These are phyloP conservation scores for Gymnocypris eckloni DNA, from an alignment of 2,797 vertebrate species.

Conservation along the genomic window DNA sequence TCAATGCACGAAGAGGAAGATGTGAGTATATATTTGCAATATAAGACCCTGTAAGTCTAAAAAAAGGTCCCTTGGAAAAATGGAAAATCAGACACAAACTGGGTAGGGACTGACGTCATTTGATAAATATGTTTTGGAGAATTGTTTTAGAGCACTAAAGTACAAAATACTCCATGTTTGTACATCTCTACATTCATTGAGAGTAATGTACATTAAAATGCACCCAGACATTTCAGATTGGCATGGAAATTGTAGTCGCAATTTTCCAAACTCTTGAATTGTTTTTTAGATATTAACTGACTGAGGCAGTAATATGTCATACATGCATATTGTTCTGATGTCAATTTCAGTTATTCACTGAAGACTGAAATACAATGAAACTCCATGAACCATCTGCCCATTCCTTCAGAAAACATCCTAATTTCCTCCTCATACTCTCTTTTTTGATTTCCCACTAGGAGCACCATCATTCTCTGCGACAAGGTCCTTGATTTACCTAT, in stretches of 20 bases:
- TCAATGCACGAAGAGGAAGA: not conserved
- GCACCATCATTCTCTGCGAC: not conserved
- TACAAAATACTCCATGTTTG: not conserved
- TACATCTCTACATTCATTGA: not conserved
- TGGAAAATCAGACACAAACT: not conserved
- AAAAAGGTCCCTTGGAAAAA: not conserved
- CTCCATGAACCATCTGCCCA: not conserved
- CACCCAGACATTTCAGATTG: not conserved
- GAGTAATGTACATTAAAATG: not conserved
- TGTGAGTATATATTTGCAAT: not conserved
- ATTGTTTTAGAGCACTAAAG: not conserved
- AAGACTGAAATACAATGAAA: slow-evolving; percentile 18
- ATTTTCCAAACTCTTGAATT: not conserved
- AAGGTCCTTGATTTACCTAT: not conserved
- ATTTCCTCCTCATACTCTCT: slow-evolving; percentile 1
- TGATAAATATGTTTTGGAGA: not conserved
- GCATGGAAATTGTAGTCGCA: not conserved
- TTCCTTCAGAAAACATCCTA: not conserved
- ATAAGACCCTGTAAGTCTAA: not conserved
- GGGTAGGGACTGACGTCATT: not conserved
- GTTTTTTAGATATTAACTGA: not conserved
- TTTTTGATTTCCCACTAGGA: not conserved
- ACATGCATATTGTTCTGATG: not conserved
- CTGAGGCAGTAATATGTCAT: not conserved
- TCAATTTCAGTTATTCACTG: not conserved